phyloP scores from a whole-genome alignment of 2,888 invertebrate genomes.

The Limenitis camilla region DNA sequence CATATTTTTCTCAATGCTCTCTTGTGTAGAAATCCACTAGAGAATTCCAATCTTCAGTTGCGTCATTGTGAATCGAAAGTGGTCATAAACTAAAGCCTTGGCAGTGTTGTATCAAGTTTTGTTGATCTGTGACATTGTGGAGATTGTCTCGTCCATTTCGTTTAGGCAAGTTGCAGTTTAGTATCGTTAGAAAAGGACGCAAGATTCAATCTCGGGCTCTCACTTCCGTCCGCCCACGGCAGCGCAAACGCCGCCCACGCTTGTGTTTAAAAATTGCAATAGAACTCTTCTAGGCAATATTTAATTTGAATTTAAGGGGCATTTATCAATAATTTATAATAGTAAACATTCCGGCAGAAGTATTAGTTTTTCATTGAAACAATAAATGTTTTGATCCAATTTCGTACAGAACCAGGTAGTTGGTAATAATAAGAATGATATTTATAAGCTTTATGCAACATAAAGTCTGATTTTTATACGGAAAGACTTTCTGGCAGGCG shows the following conservation, averaged over 20 bases:
- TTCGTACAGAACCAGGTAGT: not conserved
- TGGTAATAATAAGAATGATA: not conserved
- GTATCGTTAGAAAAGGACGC: constrained; percentile 57
- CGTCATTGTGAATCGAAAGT: constrained; percentile 66
- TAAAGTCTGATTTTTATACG: constrained; percentile 2
- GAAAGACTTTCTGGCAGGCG: not conserved
- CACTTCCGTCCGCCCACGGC: constrained; percentile 72
- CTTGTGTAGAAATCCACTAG: constrained; percentile 28
- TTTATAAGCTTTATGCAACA: not conserved
- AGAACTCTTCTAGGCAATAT: constrained; percentile 49
- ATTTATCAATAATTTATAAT: too few species aligned
- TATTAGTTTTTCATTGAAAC: too few species aligned
- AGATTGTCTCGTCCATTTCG: constrained; percentile 45
- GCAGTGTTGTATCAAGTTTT: constrained; percentile 48
- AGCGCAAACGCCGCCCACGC: constrained; percentile 59
- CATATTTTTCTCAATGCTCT: constrained; percentile 51
- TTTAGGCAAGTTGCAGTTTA: constrained; percentile 38
- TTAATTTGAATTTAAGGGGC: constrained; percentile 14
- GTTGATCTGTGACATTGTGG: constrained; percentile 62
- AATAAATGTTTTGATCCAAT: too few species aligned
- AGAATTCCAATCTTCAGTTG: constrained; percentile 50
- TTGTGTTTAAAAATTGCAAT: constrained; percentile 59
- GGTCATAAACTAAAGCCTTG: constrained; percentile 67
- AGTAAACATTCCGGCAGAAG: too few species aligned
- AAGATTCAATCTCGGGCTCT: constrained; percentile 56